Conservation (phyloP, 2,113 vertebrate genomes). For the Gymnobelideus leadbeateri region DNA sequence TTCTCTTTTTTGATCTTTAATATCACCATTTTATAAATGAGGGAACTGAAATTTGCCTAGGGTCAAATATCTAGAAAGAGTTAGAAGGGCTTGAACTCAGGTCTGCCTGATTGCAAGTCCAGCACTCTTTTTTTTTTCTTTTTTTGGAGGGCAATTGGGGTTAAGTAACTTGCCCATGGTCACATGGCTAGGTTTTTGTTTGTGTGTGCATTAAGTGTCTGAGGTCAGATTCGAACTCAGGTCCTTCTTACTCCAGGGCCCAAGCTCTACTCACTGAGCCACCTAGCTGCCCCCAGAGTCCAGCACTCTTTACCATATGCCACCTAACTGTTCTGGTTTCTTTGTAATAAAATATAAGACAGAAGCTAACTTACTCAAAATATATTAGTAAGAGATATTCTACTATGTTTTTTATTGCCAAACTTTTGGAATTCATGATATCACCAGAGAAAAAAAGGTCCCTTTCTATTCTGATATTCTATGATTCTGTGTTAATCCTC, state of each 20-base stretch:
- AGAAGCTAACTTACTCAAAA: not conserved
- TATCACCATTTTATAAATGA: not conserved
- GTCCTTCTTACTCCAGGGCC: no score
- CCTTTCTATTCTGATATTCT: not conserved
- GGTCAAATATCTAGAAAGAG: not conserved
- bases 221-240: no score
- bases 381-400: not conserved
- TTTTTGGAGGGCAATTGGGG: no score
- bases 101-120: not conserved
- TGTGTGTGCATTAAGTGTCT: no score
- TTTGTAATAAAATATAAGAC: not conserved
- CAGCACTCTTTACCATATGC: not conserved
- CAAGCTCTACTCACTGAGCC: no score
- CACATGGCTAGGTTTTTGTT: no score
- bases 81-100: not conserved
- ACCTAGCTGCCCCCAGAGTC: no score
- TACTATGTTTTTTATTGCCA: not conserved
- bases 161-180: no score
- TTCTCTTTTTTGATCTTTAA: not conserved
- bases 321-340: not conserved
- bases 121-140: not conserved
- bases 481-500: not conserved
- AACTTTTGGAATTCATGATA: not conserved
- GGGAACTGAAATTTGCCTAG: not conserved
- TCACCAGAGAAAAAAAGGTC: not conserved